Percentiles rank a stretch among this genome's conserved stretches.
phyloP scores from a whole-genome alignment of 2,113 vertebrate genomes.

The Ictalurus furcatus region DNA sequence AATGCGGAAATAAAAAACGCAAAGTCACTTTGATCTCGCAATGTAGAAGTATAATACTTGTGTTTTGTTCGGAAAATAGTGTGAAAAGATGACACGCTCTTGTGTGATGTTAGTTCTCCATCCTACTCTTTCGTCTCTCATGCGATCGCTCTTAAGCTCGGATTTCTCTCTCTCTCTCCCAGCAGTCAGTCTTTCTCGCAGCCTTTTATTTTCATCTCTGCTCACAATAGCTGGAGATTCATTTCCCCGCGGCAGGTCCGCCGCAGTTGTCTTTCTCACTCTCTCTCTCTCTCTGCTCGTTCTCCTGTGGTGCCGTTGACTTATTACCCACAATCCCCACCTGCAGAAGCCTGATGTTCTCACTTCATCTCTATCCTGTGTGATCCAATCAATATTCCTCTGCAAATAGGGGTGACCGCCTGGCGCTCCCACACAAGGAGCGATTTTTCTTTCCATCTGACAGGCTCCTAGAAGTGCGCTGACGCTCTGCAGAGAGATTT shows the following conservation, averaged over 20 bases:
- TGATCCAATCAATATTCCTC: constrained; percentile 55
- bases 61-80: background rate
- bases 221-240: constrained; percentile 37
- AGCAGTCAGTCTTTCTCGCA: background rate
- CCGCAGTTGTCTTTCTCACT: constrained; percentile 1
- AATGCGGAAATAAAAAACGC: no score
- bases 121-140: background rate
- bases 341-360: constrained; percentile 48
- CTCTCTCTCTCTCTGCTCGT: constrained; percentile 39
- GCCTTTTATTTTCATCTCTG: constrained; percentile 2
- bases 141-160: background rate
- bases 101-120: constrained; percentile 2
- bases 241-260: constrained; percentile 35
- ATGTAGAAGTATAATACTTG: background rate
- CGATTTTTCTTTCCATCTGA: constrained; percentile 38
- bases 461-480: constrained; percentile 14
- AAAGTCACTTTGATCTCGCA: background rate
- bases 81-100: background rate
- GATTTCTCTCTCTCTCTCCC: background rate
- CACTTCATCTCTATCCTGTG: constrained; percentile 50
- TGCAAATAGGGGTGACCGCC: constrained; percentile 20
- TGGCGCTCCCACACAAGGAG: constrained; percentile 33
- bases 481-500: constrained; percentile 22
- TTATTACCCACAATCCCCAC: constrained; percentile 44
- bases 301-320: constrained; percentile 46